phyloP scores from a whole-genome alignment of 2,888 invertebrate species.

The Mesorhabditis sp. region DNA sequence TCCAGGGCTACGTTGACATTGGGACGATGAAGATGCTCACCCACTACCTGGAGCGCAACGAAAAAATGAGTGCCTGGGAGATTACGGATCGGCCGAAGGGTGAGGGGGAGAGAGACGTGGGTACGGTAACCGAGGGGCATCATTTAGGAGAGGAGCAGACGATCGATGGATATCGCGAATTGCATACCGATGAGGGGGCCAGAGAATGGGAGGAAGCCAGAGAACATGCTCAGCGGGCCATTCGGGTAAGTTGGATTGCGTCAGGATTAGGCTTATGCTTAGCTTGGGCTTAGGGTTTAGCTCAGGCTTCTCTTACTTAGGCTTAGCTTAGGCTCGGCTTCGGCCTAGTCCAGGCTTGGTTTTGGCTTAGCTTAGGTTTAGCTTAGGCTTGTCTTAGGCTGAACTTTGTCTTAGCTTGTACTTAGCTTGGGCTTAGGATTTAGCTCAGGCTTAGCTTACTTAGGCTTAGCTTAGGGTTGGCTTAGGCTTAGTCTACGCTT shows the following conservation, averaged over 20 bases:
- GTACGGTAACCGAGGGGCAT: background rate
- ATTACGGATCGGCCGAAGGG: constrained; percentile 37
- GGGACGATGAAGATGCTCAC: constrained; percentile 37
- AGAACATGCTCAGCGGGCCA: constrained; percentile 24
- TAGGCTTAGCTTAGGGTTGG: too few species aligned
- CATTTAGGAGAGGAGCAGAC: constrained; percentile 23
- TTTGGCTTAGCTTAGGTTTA: too few species aligned
- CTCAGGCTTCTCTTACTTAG: too few species aligned
- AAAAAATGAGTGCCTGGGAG: constrained; percentile 48
- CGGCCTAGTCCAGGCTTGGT: too few species aligned
- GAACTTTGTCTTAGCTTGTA: too few species aligned
- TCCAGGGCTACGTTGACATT: constrained; percentile 39
- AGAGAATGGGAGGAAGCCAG: constrained; percentile 35
- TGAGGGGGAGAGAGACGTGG: constrained; percentile 11
- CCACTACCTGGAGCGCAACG: constrained; percentile 48
- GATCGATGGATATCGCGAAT: constrained; percentile 44
- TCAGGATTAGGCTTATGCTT: too few species aligned
- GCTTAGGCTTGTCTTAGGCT: too few species aligned
- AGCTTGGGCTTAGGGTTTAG: too few species aligned
- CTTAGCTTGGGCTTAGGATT: too few species aligned
- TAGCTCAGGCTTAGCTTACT: too few species aligned
- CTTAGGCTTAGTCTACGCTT: too few species aligned
- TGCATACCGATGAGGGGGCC: constrained; percentile 30
- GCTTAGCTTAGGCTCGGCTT: too few species aligned
- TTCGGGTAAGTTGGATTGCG: constrained; percentile 20